Evolutionary conservation across 2,113 vertebrate species (phyloP), one percentile per base, ranked within the genome.

Genomic region (Clupea harengus): DNA sequence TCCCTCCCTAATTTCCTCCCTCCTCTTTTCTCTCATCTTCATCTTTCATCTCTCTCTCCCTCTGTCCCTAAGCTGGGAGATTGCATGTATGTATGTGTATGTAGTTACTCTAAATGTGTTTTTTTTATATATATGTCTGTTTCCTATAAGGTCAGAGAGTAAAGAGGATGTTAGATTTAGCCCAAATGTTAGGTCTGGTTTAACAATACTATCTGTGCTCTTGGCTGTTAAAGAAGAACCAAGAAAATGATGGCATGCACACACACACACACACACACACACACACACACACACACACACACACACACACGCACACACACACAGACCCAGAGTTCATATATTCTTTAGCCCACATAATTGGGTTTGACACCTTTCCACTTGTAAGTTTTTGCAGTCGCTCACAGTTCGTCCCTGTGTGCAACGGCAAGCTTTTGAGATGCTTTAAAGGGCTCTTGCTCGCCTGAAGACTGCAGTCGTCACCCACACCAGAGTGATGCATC

Each of bases 21-120:
- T 9, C n/a, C 64, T 8, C 64, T 28, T 8, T 72, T 32, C 32
- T 72, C 64, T 32, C 64, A 72, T 72, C 64, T 72, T 15, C 64
- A 72, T 72, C n/a, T 72, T 72, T 72, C 64, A 72, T 72, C 64
- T 72, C 64, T 72, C 64, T 72, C 22, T 72, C 64, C 11, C 64
- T 32, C n/a, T 6, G 7, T 72, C 64, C 64, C 64, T 28, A 72
- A 72, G 64, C 64, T 72, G 64, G 64, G 25, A 72, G 64, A 72
- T 72, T 72, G 64, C 3, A 13, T 72, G 64, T 13, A 72, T 72
- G 64, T 72, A 72, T 72, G 64, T 13, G 64, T 25, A 25, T 72
- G 64, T 25, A 32, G n/a, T 72, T 2, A 72, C 32, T 72, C 9
- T 72, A 72, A 1, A 32, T 72, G 64, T 28, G n/a, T 32, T 7